These are phyloP conservation scores for Melangyna quadrimaculata DNA, from an alignment of 2,888 invertebrate genomes.

Conservation along the genomic window DNA sequence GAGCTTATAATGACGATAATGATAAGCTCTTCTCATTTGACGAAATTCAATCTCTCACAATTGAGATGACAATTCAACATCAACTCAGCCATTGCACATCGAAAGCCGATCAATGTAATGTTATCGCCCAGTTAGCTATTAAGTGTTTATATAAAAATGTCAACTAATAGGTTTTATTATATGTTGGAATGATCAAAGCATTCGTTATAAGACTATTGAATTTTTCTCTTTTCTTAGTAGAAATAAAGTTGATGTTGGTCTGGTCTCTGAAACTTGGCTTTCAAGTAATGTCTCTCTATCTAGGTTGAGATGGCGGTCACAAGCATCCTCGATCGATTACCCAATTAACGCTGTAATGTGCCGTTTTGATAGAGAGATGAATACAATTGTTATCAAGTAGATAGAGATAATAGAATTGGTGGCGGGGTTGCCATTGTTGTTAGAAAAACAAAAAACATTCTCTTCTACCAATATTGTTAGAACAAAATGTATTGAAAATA, in stretches of 20 bases:
- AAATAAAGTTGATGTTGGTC: slow-evolving; percentile 2
- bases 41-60: no score
- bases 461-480: background rate
- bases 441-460: background rate
- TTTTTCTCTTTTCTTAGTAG: slow-evolving; percentile 19
- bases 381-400: slow-evolving; percentile 11
- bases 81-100: background rate
- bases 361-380: no score
- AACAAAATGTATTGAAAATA: slow-evolving; percentile 17
- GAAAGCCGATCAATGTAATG: background rate
- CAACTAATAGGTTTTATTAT: background rate
- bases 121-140: background rate
- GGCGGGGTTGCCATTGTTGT: slow-evolving; percentile 27
- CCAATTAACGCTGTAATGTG: no score
- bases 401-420: no score
- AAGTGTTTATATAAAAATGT: background rate
- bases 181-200: background rate
- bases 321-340: no score
- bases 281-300: background rate
- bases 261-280: slow-evolving; percentile 2
- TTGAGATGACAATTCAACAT: background rate
- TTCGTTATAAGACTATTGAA: background rate
- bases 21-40: no score
- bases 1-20: background rate
- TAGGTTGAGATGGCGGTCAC: no score